Evolutionary conservation across 2,113 vertebrate genomes (phyloP).

Genomic region (Nycticryphes semicollaris): DNA sequence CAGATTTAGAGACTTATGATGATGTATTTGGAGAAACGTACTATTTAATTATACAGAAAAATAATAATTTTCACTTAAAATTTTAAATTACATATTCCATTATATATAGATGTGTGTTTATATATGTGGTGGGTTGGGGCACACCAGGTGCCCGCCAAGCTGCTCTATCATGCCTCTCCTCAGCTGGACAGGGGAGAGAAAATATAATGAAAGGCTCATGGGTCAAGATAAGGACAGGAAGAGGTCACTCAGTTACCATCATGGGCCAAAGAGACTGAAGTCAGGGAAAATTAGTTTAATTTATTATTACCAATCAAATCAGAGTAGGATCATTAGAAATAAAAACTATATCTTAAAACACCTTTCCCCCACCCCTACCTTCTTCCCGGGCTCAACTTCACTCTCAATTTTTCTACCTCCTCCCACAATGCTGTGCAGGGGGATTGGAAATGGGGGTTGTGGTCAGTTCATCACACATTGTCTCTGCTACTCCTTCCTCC

Average conservation of each 20-base stretch:
- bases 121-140: neutral
- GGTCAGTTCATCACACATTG: neutral
- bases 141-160: neutral
- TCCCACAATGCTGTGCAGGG: neutral
- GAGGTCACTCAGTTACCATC: neutral
- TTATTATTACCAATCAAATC: neutral
- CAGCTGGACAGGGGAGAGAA: neutral
- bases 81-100: neutral
- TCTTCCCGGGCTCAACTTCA: neutral
- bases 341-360: neutral
- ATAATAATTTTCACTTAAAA: neutral
- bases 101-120: neutral
- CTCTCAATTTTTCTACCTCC: neutral
- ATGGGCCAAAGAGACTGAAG: neutral
- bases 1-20: neutral
- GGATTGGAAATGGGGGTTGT: neutral
- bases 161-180: neutral
- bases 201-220: neutral
- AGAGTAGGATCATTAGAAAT: neutral
- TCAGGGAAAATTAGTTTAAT: neutral
- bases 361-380: neutral
- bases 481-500: neutral
- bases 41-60: neutral
- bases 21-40: neutral
- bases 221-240: neutral